These are phyloP conservation scores for Eupsilia transversa DNA, from an alignment of 2,888 invertebrate species.

Conservation along the genomic window DNA sequence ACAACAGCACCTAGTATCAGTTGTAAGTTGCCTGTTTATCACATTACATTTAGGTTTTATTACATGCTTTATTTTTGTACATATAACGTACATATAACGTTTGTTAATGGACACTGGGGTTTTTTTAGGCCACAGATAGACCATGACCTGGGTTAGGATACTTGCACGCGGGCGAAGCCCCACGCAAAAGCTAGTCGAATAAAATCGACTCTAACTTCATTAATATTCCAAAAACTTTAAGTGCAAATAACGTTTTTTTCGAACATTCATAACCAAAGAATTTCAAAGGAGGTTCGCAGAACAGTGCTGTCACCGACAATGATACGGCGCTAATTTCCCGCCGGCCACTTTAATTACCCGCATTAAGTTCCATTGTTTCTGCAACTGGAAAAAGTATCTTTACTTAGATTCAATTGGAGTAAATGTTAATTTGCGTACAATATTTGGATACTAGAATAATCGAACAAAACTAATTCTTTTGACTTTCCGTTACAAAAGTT, in stretches of 20 bases:
- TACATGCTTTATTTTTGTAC: too few relatives aligned
- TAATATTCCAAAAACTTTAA: constrained; percentile 24
- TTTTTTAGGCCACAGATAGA: not conserved
- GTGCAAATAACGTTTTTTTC: constrained; percentile 21
- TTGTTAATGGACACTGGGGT: too few relatives aligned
- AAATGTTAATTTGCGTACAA: constrained; percentile 1
- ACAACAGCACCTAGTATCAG: constrained; percentile 11
- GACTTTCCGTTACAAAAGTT: not conserved
- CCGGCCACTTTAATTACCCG: constrained; percentile 81
- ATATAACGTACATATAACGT: too few relatives aligned
- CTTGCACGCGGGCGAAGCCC: not conserved
- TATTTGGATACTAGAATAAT: not conserved
- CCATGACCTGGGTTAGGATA: not conserved
- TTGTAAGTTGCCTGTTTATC: constrained; percentile 19
- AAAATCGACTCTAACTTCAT: not conserved
- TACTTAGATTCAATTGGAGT: constrained; percentile 9
- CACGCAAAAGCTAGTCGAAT: not conserved
- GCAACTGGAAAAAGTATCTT: constrained; percentile 50
- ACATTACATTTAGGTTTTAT: constrained; percentile 3
- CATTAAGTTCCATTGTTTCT: constrained; percentile 84
- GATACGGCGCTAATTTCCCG: constrained; percentile 83
- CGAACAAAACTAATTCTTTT: not conserved
- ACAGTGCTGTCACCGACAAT: constrained; percentile 67
- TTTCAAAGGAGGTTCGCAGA: constrained; percentile 31
- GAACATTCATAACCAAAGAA: constrained; percentile 29